These are phyloP conservation scores for Eupithecia abbreviata DNA, from an alignment of 2,888 invertebrate genomes.

Conservation along the genomic window DNA sequence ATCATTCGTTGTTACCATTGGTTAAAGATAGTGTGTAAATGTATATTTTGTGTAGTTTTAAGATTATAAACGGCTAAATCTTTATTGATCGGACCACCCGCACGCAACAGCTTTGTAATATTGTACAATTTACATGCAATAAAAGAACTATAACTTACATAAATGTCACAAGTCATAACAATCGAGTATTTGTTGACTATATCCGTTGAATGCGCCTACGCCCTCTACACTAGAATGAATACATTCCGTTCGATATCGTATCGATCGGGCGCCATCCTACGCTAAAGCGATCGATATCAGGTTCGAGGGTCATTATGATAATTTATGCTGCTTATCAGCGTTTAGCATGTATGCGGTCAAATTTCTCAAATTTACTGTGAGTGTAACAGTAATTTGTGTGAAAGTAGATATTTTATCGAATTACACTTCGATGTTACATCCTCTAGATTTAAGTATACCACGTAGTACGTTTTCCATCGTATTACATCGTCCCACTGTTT, in stretches of 20 bases:
- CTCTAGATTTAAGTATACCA: too few relatives aligned
- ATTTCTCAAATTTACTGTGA: background rate
- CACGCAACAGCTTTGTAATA: constrained; percentile 11
- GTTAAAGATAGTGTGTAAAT: background rate
- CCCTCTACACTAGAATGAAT: background rate
- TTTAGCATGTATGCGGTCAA: background rate
- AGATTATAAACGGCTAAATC: background rate
- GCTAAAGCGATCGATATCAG: background rate
- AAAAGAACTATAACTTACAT: constrained; percentile 29
- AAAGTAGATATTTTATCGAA: background rate
- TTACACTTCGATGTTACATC: too few relatives aligned
- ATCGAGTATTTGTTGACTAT: constrained; percentile 29
- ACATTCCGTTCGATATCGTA: background rate
- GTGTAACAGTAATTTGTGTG: background rate
- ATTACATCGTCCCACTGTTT: too few relatives aligned
- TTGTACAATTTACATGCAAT: constrained; percentile 30
- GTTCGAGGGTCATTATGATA: background rate
- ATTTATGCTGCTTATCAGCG: background rate
- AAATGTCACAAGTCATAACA: constrained; percentile 29
- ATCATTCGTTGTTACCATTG: too few relatives aligned
- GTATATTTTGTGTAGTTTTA: background rate
- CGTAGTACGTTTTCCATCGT: too few relatives aligned
- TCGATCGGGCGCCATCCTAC: background rate
- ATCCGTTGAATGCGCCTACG: constrained; percentile 22
- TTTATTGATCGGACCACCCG: constrained; percentile 24